Conservation (phyloP, 2,113 vertebrate species). For the Emberiza fucata region DNA sequence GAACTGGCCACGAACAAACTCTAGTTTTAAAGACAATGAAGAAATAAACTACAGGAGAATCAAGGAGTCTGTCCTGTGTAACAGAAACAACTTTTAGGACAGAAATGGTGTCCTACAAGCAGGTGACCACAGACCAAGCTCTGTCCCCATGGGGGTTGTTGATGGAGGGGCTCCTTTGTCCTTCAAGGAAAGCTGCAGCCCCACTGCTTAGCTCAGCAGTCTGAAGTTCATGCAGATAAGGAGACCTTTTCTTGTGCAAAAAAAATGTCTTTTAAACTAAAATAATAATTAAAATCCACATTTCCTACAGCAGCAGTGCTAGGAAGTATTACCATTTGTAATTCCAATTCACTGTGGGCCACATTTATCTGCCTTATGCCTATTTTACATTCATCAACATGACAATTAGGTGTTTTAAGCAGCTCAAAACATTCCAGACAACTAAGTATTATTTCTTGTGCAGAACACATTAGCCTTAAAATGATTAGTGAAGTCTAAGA, state of each 20-base stretch:
- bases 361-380: background rate
- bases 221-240: background rate
- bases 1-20: background rate
- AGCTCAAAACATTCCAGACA: background rate
- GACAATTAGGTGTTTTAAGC: conserved; percentile 23
- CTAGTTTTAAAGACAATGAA: background rate
- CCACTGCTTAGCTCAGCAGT: background rate
- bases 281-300: background rate
- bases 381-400: conserved; percentile 28
- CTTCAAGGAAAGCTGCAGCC: background rate
- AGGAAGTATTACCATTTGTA: background rate
- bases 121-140: background rate
- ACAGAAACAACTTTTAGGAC: background rate
- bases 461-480: conserved; percentile 7
- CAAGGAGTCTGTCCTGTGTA: background rate
- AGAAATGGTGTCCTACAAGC: background rate
- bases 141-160: background rate
- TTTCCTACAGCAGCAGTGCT: background rate
- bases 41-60: background rate
- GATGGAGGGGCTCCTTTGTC: background rate
- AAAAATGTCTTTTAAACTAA: background rate
- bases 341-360: background rate
- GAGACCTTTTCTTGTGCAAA: background rate
- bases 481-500: background rate
- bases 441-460: background rate